Percentiles rank a stretch among this genome's conserved stretches.
Evolutionary conservation across 2,888 invertebrate species (phyloP).

Genomic region (Drosophila fulvimacula): DNA sequence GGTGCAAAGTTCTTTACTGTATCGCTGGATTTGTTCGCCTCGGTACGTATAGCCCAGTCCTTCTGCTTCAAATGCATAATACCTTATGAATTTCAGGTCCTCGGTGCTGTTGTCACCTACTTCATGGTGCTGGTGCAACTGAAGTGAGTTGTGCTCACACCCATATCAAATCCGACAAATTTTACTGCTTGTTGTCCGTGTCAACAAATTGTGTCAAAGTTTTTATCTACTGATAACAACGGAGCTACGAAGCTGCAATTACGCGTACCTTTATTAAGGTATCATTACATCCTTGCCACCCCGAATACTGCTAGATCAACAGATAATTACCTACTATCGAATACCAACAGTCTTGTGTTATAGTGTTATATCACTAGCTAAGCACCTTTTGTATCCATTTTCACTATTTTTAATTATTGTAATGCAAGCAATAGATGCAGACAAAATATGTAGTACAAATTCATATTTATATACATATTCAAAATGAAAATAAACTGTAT

Average conservation of each 20-base stretch:
- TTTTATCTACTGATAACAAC: slow-evolving; percentile 21
- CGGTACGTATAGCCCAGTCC: slow-evolving; percentile 87
- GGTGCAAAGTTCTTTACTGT: slow-evolving; percentile 96
- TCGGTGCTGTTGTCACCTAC: slow-evolving; percentile 94
- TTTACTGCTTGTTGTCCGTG: slow-evolving; percentile 32
- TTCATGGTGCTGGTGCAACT: slow-evolving; percentile 96
- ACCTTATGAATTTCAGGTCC: slow-evolving; percentile 87
- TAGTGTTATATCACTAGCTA: slow-evolving; percentile 4
- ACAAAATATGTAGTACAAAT: slow-evolving; percentile 59
- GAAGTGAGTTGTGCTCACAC: slow-evolving; percentile 85
- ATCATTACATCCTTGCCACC: background rate
- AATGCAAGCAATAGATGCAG: slow-evolving; percentile 36
- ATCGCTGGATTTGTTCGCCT: slow-evolving; percentile 94
- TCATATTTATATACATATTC: background rate
- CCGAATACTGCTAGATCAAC: slow-evolving; percentile 1
- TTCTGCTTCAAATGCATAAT: slow-evolving; percentile 13
- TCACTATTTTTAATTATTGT: slow-evolving; percentile 22
- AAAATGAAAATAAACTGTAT: background rate
- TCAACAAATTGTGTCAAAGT: slow-evolving; percentile 56
- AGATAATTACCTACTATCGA: slow-evolving; percentile 4
- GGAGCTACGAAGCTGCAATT: slow-evolving; percentile 9
- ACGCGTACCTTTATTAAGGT: slow-evolving; percentile 1
- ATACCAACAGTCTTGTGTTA: background rate
- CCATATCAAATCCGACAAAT: slow-evolving; percentile 32
- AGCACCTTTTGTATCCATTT: slow-evolving; percentile 25